Evolutionary conservation across 1,140 invertebrate genomes (phyloP).

Genomic region (Drosophila burlai): DNA sequence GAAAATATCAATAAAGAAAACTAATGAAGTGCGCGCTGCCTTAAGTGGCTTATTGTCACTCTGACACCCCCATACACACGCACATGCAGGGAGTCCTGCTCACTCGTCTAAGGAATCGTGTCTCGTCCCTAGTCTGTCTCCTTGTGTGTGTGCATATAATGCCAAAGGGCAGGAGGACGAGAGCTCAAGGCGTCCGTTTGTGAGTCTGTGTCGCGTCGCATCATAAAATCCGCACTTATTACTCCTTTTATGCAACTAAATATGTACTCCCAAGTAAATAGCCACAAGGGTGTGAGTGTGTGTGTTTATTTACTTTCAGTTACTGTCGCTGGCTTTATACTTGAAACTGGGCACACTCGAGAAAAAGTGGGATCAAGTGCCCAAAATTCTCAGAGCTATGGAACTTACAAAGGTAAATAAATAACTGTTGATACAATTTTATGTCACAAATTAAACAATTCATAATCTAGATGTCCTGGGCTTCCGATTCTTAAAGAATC

Average conservation of each 20-base stretch:
- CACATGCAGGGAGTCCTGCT: constrained; percentile 26
- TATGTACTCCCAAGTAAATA: constrained; percentile 68
- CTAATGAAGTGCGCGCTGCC: constrained; percentile 82
- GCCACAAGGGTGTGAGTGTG: constrained; percentile 35
- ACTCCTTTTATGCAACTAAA: constrained; percentile 72
- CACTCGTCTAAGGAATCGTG: background rate
- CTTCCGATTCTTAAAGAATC: no score
- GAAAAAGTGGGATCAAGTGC: background rate
- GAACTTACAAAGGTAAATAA: background rate
- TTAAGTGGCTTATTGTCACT: constrained; percentile 82
- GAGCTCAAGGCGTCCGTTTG: constrained; percentile 19
- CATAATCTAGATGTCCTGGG: no score
- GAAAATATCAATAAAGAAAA: constrained; percentile 83
- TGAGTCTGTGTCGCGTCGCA: constrained; percentile 53
- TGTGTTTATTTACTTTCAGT: constrained; percentile 72
- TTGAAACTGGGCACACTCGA: background rate
- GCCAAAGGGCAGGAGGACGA: constrained; percentile 67
- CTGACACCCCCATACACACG: constrained; percentile 49
- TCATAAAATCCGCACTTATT: constrained; percentile 82
- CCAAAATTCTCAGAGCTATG: background rate
- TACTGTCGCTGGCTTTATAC: constrained; percentile 44
- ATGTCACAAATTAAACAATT: background rate
- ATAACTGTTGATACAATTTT: background rate
- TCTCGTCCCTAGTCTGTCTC: background rate
- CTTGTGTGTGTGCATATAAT: constrained; percentile 32